Conservation (phyloP, 2,888 invertebrate species). For the Hermodice carunculata region DNA sequence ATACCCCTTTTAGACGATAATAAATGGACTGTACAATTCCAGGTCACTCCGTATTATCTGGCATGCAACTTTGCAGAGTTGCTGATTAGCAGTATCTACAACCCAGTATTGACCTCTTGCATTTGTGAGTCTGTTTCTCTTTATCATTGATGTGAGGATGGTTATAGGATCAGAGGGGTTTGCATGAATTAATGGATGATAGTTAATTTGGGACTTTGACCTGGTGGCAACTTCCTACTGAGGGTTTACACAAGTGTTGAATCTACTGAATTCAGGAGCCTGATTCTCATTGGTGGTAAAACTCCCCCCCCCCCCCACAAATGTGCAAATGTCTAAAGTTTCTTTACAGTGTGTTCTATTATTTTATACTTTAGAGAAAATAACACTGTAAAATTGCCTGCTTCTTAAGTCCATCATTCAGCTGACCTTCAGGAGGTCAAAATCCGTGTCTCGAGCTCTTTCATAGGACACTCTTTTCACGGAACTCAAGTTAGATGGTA, state of each 20-base stretch:
- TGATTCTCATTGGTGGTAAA: not conserved
- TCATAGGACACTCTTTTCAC: conserved; percentile 1
- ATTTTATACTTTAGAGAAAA: no score
- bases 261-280: conserved; percentile 10
- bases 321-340: no score
- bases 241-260: not conserved
- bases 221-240: conserved; percentile 14
- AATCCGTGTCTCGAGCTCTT: not conserved
- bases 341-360: no score
- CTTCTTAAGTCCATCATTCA: no score
- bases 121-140: conserved; percentile 25
- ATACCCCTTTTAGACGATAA: conserved; percentile 41
- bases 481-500: not conserved
- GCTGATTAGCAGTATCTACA: conserved; percentile 36
- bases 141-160: conserved; percentile 31
- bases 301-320: no score
- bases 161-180: conserved; percentile 32
- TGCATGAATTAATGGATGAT: conserved; percentile 34
- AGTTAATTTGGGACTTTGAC: conserved; percentile 25
- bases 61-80: conserved; percentile 38
- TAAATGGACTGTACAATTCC: conserved; percentile 28
- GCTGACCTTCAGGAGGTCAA: not conserved
- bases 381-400: no score
- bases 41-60: conserved; percentile 40
- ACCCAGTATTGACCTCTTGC: conserved; percentile 21